These are phyloP conservation scores for Drosophila nigromelanica DNA, from an alignment of 1,140 invertebrate genomes.

Conservation along the genomic window DNA sequence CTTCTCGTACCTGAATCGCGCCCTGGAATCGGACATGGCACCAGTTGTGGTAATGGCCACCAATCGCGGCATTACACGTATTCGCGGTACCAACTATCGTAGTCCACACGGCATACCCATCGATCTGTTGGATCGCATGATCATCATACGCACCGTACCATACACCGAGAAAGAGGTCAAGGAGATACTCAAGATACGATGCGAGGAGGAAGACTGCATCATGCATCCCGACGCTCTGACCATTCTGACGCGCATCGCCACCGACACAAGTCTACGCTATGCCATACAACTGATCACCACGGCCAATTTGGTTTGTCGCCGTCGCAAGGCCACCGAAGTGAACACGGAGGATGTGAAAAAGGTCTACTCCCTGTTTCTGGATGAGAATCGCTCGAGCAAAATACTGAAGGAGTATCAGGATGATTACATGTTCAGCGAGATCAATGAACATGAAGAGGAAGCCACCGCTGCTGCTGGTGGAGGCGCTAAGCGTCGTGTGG, in stretches of 20 bases:
- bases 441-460: constrained; percentile 75
- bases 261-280: constrained; percentile 97
- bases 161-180: constrained; percentile 95
- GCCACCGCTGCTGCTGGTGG: constrained; percentile 30
- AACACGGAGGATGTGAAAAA: constrained; percentile 96
- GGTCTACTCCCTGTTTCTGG: constrained; percentile 97
- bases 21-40: constrained; percentile 98
- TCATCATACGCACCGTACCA: constrained; percentile 96
- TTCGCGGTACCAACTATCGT: constrained; percentile 96
- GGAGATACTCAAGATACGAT: constrained; percentile 96
- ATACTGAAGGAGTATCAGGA: constrained; percentile 98
- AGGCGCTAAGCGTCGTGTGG: constrained; percentile 62
- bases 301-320: constrained; percentile 93
- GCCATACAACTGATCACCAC: constrained; percentile 99
- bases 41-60: constrained; percentile 99
- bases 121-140: constrained; percentile 97
- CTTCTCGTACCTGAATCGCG: constrained; percentile 98
- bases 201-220: constrained; percentile 98
- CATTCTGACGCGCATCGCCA: constrained; percentile 95
- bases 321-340: constrained; percentile 93
- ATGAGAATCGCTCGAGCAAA: constrained; percentile 95
- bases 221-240: constrained; percentile 96
- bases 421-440: constrained; percentile 96
- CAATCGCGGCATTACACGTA: constrained; percentile 98
- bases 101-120: constrained; percentile 98